phyloP scores from a whole-genome alignment of 2,113 vertebrate genomes.

The Ctenodactylus gundi region DNA sequence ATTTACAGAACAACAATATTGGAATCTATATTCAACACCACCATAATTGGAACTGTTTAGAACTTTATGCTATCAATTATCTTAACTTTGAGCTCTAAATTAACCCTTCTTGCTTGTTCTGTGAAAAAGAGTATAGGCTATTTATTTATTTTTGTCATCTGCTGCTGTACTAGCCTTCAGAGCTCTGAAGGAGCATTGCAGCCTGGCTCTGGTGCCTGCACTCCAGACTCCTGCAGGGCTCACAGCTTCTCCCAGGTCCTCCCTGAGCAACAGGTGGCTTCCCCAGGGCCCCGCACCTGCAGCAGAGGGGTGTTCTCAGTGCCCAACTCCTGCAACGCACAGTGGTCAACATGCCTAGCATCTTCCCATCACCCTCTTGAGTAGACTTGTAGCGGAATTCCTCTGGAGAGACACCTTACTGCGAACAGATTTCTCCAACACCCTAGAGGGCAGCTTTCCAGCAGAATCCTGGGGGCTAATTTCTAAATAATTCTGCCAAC shows the following conservation, averaged over 20 bases:
- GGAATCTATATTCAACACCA: background rate
- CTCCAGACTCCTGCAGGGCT: background rate
- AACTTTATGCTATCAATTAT: background rate
- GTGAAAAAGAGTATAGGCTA: background rate
- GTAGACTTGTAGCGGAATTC: background rate
- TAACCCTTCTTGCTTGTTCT: background rate
- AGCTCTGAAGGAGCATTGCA: background rate
- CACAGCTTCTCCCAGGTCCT: background rate
- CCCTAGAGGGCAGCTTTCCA: background rate
- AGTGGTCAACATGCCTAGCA: background rate
- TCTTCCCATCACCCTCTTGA: background rate
- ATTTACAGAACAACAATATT: background rate
- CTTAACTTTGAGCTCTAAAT: background rate
- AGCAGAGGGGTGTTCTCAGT: background rate
- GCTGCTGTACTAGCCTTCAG: background rate
- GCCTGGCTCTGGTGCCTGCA: background rate
- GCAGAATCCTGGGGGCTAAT: background rate
- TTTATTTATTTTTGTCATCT: slow-evolving; percentile 5
- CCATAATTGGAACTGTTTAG: background rate
- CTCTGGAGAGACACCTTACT: background rate
- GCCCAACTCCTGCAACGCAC: background rate
- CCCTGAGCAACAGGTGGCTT: background rate
- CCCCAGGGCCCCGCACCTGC: background rate
- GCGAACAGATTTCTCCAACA: slow-evolving; percentile 10
- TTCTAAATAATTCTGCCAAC: slow-evolving; percentile 23